These are phyloP conservation scores for Bungarus multicinctus DNA, from an alignment of 2,113 vertebrate species.

Conservation along the genomic window DNA sequence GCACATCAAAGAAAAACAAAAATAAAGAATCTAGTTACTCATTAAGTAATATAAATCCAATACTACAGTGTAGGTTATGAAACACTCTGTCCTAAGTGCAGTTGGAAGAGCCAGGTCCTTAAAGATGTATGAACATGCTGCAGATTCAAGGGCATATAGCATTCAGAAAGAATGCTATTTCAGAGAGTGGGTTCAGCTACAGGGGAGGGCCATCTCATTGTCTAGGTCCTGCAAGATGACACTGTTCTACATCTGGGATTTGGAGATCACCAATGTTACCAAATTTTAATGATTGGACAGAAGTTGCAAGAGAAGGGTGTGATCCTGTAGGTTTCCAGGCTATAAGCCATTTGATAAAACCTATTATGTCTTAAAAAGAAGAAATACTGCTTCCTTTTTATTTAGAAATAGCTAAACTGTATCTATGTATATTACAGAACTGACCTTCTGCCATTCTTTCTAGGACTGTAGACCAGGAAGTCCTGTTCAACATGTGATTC, in stretches of 20 bases:
- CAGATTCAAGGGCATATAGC: neutral
- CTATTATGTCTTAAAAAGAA: neutral
- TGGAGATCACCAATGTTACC: neutral
- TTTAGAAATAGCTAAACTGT: neutral
- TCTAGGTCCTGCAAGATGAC: neutral
- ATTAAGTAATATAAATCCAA: neutral
- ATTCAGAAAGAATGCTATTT: neutral
- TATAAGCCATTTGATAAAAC: neutral
- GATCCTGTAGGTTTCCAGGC: neutral
- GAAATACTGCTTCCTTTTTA: neutral
- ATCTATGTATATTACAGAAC: neutral
- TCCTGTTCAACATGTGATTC: neutral
- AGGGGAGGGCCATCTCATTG: neutral
- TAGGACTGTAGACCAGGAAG: neutral
- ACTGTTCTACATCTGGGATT: neutral
- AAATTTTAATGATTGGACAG: neutral
- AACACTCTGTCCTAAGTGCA: neutral
- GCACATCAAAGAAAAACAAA: neutral
- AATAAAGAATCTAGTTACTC: neutral
- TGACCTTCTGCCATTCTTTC: neutral
- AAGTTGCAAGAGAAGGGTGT: neutral
- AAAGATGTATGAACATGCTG: neutral
- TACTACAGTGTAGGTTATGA: neutral
- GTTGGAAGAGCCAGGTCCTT: neutral
- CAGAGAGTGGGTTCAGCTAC: neutral